Conservation (phyloP, 2,797 vertebrate species). For the Anisognathus igniventris region DNA sequence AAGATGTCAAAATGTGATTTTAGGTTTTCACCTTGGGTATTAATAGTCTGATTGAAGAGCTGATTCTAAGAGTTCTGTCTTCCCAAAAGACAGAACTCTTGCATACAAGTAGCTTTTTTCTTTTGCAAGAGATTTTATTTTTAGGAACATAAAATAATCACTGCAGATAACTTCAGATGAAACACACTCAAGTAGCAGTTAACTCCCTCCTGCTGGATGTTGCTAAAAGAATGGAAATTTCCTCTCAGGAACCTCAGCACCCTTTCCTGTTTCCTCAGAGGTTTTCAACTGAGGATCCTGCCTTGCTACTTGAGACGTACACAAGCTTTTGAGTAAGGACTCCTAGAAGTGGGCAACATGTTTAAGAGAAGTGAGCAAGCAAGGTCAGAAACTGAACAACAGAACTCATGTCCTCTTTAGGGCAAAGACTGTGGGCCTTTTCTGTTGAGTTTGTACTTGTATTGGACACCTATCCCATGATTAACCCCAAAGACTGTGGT, state of each 20-base stretch:
- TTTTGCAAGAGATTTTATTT: background rate
- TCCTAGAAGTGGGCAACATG: background rate
- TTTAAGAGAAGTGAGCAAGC: background rate
- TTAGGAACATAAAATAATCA: background rate
- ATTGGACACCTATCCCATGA: background rate
- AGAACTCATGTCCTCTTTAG: background rate
- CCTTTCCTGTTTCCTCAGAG: background rate
- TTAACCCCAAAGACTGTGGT: background rate
- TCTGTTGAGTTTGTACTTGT: background rate
- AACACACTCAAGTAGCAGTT: background rate
- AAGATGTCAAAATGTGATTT: background rate
- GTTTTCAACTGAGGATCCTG: background rate
- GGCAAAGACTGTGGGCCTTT: background rate
- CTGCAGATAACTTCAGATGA: background rate
- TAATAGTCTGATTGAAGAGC: background rate
- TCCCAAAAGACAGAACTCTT: background rate
- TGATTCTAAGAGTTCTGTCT: background rate
- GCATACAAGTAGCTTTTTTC: background rate
- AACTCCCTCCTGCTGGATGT: background rate
- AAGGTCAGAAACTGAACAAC: background rate
- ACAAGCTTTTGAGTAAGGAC: background rate
- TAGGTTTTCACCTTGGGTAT: background rate
- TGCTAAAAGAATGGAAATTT: background rate
- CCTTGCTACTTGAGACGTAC: background rate
- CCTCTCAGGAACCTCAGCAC: background rate